Conservation (phyloP, 2,888 invertebrate genomes). For the Osedax frankpressi region DNA sequence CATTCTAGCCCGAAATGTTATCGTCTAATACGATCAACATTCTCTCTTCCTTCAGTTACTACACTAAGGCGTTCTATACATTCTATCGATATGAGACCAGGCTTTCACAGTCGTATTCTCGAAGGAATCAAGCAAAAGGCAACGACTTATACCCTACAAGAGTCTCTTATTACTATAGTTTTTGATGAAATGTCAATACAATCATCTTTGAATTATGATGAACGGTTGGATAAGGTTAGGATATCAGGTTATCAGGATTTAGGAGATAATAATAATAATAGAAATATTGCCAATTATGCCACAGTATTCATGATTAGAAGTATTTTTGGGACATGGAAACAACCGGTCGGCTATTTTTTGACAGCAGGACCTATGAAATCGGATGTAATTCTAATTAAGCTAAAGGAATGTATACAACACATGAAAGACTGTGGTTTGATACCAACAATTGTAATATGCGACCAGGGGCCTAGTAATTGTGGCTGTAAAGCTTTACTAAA, state of each 20-base stretch:
- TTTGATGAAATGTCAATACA: constrained; percentile 14
- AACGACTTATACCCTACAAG: background rate
- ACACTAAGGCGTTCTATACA: background rate
- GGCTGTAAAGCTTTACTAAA: background rate
- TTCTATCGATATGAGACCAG: background rate
- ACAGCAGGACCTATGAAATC: constrained; percentile 10
- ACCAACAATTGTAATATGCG: background rate
- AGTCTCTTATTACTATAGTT: background rate
- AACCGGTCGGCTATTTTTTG: constrained; percentile 16
- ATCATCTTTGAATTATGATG: background rate
- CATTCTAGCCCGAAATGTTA: constrained; percentile 16
- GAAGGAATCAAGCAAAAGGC: background rate
- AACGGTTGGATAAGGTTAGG: background rate
- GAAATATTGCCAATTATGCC: constrained; percentile 15
- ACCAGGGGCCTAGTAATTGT: constrained; percentile 12
- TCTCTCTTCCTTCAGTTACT: constrained; percentile 2
- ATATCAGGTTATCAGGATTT: background rate
- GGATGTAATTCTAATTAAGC: background rate
- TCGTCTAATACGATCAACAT: constrained; percentile 2
- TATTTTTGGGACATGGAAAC: constrained; percentile 8
- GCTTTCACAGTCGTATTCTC: constrained; percentile 3
- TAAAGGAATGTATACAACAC: constrained; percentile 5
- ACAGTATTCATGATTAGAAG: constrained; percentile 13
- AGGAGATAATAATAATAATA: background rate
- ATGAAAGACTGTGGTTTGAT: background rate